Conservation (phyloP, 1,140 invertebrate genomes). For the Drosophila mojavensis region DNA sequence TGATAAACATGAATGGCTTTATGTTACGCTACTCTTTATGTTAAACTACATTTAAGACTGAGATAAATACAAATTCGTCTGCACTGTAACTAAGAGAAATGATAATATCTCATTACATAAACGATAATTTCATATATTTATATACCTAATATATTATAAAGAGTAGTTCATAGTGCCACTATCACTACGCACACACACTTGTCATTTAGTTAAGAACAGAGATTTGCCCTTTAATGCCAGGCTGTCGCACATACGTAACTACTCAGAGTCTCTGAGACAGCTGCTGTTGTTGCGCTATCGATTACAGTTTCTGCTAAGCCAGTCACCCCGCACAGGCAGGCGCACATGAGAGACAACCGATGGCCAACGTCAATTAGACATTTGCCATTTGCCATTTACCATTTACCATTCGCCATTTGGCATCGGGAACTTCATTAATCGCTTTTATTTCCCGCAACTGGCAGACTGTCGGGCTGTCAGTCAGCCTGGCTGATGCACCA, state of each 20-base stretch:
- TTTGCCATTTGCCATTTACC: constrained; percentile 51
- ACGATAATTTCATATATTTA: too few species aligned
- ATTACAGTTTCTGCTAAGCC: constrained; percentile 30
- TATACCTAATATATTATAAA: not conserved
- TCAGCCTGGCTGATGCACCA: constrained; percentile 55
- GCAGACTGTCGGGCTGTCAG: constrained; percentile 37
- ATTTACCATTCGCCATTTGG: constrained; percentile 47
- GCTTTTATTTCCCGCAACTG: constrained; percentile 57
- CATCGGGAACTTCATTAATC: constrained; percentile 68
- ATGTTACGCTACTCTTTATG: too few species aligned
- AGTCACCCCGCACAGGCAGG: not conserved
- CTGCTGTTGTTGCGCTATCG: constrained; percentile 41
- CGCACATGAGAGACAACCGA: constrained; percentile 13
- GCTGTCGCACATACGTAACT: constrained; percentile 30
- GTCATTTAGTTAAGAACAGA: not conserved
- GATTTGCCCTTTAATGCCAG: constrained; percentile 30
- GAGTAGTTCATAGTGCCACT: not conserved
- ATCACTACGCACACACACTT: too few species aligned
- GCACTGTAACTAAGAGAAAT: too few species aligned
- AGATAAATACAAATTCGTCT: too few species aligned
- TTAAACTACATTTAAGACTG: too few species aligned
- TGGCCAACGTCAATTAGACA: constrained; percentile 66
- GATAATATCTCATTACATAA: too few species aligned
- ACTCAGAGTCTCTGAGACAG: constrained; percentile 40
- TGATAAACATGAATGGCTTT: too few species aligned